Evolutionary conservation across 2,797 vertebrate species (phyloP).

Genomic region (Brachyrhaphis roseni): DNA sequence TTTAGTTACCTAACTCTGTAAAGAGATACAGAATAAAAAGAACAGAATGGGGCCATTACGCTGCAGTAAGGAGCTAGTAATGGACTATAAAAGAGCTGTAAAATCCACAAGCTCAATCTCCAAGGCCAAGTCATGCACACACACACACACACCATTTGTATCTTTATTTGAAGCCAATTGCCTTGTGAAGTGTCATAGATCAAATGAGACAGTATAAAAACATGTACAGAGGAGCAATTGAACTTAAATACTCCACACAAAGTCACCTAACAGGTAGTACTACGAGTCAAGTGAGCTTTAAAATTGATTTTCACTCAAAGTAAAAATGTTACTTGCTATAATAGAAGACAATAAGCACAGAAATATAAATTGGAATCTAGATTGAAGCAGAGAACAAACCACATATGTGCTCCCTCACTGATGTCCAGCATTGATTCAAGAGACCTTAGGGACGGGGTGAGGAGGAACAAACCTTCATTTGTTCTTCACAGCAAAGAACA

Average conservation of each 20-base stretch:
- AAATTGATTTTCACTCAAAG: background rate
- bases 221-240: background rate
- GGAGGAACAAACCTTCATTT: background rate
- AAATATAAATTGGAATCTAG: background rate
- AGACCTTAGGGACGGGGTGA: background rate
- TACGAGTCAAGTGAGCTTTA: background rate
- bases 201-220: conserved; percentile 26
- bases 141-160: background rate
- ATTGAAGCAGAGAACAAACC: background rate
- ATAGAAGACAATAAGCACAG: background rate
- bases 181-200: conserved; percentile 12
- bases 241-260: background rate
- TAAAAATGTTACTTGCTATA: background rate
- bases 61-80: conserved; percentile 60
- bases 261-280: background rate
- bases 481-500: background rate
- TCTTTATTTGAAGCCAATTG: conserved; percentile 13
- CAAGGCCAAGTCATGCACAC: conserved; percentile 30
- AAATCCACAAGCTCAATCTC: conserved; percentile 52
- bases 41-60: conserved; percentile 54
- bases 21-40: conserved; percentile 62
- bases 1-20: conserved; percentile 55
- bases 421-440: background rate
- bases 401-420: background rate
- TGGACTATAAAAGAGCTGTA: conserved; percentile 65